These are phyloP conservation scores for Neotragus pygmaeus DNA, from an alignment of 2,113 vertebrate genomes.

Conservation along the genomic window DNA sequence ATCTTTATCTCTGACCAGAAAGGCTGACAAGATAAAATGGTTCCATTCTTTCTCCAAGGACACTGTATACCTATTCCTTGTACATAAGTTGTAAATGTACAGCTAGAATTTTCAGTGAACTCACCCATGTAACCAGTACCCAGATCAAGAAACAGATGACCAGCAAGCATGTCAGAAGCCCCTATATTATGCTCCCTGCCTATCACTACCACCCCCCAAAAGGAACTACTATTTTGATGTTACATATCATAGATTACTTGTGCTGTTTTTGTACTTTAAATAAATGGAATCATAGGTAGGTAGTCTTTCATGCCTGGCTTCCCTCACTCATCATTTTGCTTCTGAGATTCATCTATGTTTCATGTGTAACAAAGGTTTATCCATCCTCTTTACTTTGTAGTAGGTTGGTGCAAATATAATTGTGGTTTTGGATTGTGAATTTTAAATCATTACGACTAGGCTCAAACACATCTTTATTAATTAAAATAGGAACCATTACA, in stretches of 20 bases:
- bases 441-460: background rate
- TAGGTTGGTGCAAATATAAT: background rate
- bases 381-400: background rate
- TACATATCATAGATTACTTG: background rate
- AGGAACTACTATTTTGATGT: background rate
- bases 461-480: background rate
- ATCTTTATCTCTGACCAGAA: background rate
- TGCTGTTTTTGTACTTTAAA: background rate
- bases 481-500: background rate
- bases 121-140: background rate
- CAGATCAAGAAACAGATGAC: constrained; percentile 1
- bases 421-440: background rate
- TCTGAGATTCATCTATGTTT: background rate
- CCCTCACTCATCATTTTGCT: background rate
- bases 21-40: background rate
- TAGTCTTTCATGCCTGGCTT: constrained; percentile 11
- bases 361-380: background rate
- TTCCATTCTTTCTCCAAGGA: background rate
- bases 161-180: background rate
- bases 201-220: background rate
- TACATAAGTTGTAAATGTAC: background rate
- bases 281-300: background rate
- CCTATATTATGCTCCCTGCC: background rate
- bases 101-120: constrained; percentile 30
- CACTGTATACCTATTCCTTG: background rate